Base-by-base conservation (phyloP, 35 echinoderm and acorn worm genomes). In the Holothuria glaberrima region DNA sequence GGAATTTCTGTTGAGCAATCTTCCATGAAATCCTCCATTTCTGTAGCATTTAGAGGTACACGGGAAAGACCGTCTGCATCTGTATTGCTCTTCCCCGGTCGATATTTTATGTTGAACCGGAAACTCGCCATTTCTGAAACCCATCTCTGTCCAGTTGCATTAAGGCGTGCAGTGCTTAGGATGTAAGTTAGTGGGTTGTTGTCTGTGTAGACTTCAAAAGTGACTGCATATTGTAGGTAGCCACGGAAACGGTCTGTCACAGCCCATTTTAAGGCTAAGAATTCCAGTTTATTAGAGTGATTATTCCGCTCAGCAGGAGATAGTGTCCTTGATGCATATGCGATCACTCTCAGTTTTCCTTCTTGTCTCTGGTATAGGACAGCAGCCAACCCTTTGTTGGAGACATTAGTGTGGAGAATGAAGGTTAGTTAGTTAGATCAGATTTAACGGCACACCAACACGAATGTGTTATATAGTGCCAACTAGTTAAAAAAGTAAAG, bases 121-220 rank as follows among this genome's bases (percentile, higher is more conserved):
- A 74, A 92, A 25, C 74, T 76, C 9, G 94, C 85, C 28, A 89
- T 52, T 64, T 89, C 86, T n/a, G 83, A 36, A 12, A 95, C 76
- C 90, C 94, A 95, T 59, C 94, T 31, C 29, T 95, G 94, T 0
- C 94, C 94, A 48, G 86, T 89, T 6, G 94, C 86, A 92, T 95
- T 89, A 14, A 95, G 76, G 6, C 86, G 88, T 27, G 90, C 94
- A 9, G 94, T 86, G 17, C 74, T 86, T 30, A 92, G 18, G 0
- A 95, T 63, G 50, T 95, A 95, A 0, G 90, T 92, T 22, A 95
- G 46, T n/a, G n/a, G n/a, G n/a, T n/a, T n/a, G n/a, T n/a, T n/a
- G n/a, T n/a, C n/a, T n/a, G n/a, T n/a, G n/a, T n/a, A n/a, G n/a
- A n/a, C n/a, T n/a, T n/a, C n/a, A n/a, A n/a, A n/a, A n/a, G n/a